Evolutionary conservation across 2,888 invertebrate genomes (phyloP), one percentile per base, ranked within the genome.

Genomic region (Galerucella nymphaeae): DNA sequence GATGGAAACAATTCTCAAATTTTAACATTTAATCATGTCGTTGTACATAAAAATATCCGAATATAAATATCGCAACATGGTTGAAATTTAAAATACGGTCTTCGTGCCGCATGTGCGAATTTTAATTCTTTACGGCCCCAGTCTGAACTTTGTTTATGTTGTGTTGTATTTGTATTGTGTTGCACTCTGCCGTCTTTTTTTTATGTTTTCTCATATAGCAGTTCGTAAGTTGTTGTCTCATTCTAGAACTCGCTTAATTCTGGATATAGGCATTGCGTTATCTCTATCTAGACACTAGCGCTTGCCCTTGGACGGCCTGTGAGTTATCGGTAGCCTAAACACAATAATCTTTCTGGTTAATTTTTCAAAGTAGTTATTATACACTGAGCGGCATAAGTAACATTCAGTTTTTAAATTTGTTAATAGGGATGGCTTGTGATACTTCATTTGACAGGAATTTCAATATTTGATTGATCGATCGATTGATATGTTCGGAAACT

Each of bases 101-200:
- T 84, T 85, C 85, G 85, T 85, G 85, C 85, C 80, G 83, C 85
- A 85, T 85, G 85, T 85, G 85, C 84, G 85, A 85, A 84, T 85
- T 85, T 85, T 82, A 82, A 82, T 84, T 84, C 83, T 85, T 85
- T 85, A 81, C 80, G 78, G 80, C 78, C 79, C 61, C 61, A 42
- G 38, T 62, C 18, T 72, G 71, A 68, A 77, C 77, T 82, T 84
- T 42, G 84, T 85, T 85, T 85, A 84, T 84, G 84, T 84, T 83
- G 84, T 85, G 85, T 83, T 83, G 83, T 77, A 78, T 80, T 78
- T 80, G 84, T 82, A 83, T 83, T 83, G 85, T 84, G 79, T 78
- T 80, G 77, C 81, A 80, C 68, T 79, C 75, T 69, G 65, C 53
- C 70, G 72, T 75, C 57, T 70, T 72, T 66, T 53, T 73, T 64